Conservation (phyloP, 92 coral and sea anemone species). For the Zoanthus sansibaricus region DNA sequence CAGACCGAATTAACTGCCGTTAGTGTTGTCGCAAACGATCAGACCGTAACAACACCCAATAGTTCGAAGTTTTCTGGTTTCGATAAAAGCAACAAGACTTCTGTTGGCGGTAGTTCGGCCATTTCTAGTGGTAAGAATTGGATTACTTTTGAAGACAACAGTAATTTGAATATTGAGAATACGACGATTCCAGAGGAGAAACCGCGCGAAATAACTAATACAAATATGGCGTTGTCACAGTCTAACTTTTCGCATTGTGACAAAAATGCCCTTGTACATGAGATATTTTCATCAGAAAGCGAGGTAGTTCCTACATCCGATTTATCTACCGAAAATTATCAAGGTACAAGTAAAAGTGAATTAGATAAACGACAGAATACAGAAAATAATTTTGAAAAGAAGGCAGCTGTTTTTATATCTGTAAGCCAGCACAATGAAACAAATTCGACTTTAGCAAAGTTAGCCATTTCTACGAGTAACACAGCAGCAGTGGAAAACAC, state of each 20-base stretch:
- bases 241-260: conserved; percentile 10
- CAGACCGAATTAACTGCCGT: conserved; percentile 34
- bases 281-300: conserved; percentile 37
- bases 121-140: background rate
- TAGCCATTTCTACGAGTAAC: background rate
- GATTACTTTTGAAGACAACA: conserved; percentile 31
- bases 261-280: conserved; percentile 48
- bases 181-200: background rate
- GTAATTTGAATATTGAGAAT: background rate
- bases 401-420: conserved; percentile 35
- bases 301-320: background rate
- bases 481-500: conserved; percentile 1
- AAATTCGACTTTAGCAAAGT: background rate
- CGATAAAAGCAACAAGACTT: conserved; percentile 7
- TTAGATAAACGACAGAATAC: conserved; percentile 12
- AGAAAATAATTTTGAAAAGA: conserved; percentile 4
- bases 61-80: conserved; percentile 30
- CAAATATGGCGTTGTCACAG: conserved; percentile 48
- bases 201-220: conserved; percentile 2
- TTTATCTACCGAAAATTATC: conserved; percentile 3
- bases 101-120: background rate
- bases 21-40: conserved; percentile 18
- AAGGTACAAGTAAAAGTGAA: conserved; percentile 15
- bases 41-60: conserved; percentile 33
- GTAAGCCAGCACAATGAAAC: background rate